Evolutionary conservation across 2,113 vertebrate genomes (phyloP).

Genomic region (Plestiodon gilberti): DNA sequence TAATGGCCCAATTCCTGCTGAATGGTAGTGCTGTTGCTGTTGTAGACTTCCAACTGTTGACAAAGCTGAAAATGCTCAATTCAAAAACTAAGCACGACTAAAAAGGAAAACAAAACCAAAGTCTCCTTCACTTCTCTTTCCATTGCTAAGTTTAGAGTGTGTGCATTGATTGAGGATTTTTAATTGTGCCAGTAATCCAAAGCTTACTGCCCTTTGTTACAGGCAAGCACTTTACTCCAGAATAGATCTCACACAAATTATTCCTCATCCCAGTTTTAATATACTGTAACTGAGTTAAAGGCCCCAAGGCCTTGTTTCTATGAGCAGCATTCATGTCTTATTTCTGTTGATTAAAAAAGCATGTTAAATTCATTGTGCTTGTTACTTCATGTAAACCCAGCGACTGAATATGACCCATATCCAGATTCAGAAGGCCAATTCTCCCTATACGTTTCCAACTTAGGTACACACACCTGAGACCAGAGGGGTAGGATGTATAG

Average conservation of each 20-base stretch:
- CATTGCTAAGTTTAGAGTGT: constrained; percentile 47
- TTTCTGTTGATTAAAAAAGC: neutral
- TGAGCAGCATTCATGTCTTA: neutral
- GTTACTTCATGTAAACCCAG: too few species aligned
- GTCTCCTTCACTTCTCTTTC: constrained; percentile 58
- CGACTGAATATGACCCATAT: too few species aligned
- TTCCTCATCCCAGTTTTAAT: constrained; percentile 33
- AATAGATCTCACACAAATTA: constrained; percentile 43
- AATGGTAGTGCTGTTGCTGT: neutral
- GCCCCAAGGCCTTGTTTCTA: neutral
- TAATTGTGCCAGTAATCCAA: constrained; percentile 35
- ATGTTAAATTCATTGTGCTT: too few species aligned
- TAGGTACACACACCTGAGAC: neutral
- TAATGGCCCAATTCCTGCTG: neutral
- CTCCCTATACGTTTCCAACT: too few species aligned
- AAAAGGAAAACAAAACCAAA: constrained; percentile 47
- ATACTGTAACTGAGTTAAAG: too few species aligned
- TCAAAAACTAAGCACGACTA: constrained; percentile 38
- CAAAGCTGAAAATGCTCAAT: neutral
- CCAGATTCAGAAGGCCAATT: too few species aligned
- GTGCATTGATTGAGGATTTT: constrained; percentile 54
- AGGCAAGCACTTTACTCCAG: constrained; percentile 47
- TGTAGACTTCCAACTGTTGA: neutral
- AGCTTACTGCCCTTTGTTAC: constrained; percentile 16
- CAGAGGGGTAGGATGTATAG: neutral